These are phyloP conservation scores for Meganola albula DNA, from an alignment of 2,888 invertebrate species.

Conservation along the genomic window DNA sequence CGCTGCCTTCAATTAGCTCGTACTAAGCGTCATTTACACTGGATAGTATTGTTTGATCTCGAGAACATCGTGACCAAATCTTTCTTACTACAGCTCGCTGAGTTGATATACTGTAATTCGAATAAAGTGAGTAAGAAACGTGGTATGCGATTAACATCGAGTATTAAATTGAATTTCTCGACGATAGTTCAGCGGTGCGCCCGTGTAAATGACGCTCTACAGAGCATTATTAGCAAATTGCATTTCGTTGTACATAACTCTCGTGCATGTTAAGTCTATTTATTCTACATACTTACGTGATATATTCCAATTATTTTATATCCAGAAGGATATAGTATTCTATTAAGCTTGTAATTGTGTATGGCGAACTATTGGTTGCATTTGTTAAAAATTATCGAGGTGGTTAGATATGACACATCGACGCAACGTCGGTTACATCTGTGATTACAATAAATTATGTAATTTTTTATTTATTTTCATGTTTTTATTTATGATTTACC, in stretches of 20 bases:
- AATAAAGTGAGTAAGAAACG: no score
- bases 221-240: constrained; percentile 60
- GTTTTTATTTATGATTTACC: constrained; percentile 26
- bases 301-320: constrained; percentile 31
- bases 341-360: constrained; percentile 35
- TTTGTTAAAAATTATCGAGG: constrained; percentile 33
- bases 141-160: no score
- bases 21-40: no score
- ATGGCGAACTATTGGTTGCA: constrained; percentile 34
- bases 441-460: constrained; percentile 70
- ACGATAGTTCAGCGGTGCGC: no score
- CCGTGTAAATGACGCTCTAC: no score
- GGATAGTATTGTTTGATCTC: no score
- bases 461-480: constrained; percentile 49
- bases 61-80: no score
- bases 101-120: no score
- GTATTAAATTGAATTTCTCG: no score
- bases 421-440: constrained; percentile 44
- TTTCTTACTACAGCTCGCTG: no score
- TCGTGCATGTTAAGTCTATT: constrained; percentile 55
- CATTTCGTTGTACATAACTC: constrained; percentile 68
- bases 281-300: constrained; percentile 34
- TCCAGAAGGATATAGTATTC: constrained; percentile 25
- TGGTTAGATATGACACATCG: constrained; percentile 31
- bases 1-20: constrained; percentile 25